Base-by-base conservation (phyloP, 64 coral and sea anemone species). In the Montipora efflorescens region DNA sequence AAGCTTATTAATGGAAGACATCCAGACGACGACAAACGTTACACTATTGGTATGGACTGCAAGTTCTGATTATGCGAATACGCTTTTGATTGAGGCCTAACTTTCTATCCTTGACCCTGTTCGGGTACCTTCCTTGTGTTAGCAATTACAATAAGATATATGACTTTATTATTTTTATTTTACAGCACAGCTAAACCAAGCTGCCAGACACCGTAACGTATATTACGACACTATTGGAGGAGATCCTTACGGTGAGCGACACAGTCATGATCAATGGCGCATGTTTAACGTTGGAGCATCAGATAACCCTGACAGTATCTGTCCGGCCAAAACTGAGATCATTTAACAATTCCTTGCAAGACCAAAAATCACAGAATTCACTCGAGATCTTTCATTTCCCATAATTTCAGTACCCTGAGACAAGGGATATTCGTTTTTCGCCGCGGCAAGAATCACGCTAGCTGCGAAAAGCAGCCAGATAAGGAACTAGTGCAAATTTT, bases 191-290 rank as follows among this genome's bases (percentile, higher is more conserved):
- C 67, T 96, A 11, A 96, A 96, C 64, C 91, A 88, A 8, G 95
- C 95, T 8, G 95, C 95, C 53, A 94, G 95, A 80, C 95, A 96
- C 19, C 95, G 95, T 46, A 96, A 96, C 46, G 95, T 96, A 4
- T 96, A 94, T 82, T 94, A 82, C 82, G 95, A 96, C 64, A 79
- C 51, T 51, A 59, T 69, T 19, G 95, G 95, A 64, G 92, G 91
- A 46, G 95, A 96, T 36, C 95, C 95, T 18, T 96, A 96, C 77
- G 95, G 95, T 96, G 74, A 43, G 67, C 7, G 10, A 82, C 8
- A 5, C 68, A 36, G 36, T 20, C 21, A 21, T 71, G 5, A 57
- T 8, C 5, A 18, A 71, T 21, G 53, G 4, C 53, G 11, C 53
- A 57, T 0, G 6, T 6, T 57, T 8, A 16, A 64, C 13, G 8